These are phyloP conservation scores for Acronicta alni DNA, from an alignment of 2,888 invertebrate genomes.

Conservation along the genomic window DNA sequence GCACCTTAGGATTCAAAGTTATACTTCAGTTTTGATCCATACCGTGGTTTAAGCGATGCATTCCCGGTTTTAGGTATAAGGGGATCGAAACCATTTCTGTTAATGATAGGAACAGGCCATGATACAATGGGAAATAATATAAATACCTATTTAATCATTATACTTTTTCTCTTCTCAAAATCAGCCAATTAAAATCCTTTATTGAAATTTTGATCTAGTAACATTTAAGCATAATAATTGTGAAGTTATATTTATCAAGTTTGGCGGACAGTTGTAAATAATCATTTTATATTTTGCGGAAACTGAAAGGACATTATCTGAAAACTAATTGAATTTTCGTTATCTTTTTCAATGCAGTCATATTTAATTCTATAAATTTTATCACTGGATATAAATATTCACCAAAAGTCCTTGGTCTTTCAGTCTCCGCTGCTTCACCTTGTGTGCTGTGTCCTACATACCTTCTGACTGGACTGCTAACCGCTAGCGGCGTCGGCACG, in stretches of 20 bases:
- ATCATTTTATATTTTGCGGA: conserved; percentile 40
- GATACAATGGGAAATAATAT: conserved; percentile 80
- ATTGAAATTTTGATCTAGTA: conserved; percentile 71
- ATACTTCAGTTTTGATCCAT: conserved; percentile 36
- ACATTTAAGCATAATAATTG: conserved; percentile 63
- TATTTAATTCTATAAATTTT: not conserved
- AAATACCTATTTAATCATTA: conserved; percentile 76
- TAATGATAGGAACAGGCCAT: conserved; percentile 85
- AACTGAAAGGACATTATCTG: conserved; percentile 53
- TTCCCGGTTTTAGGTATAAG: conserved; percentile 69
- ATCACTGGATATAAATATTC: not conserved
- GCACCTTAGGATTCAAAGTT: conserved; percentile 19
- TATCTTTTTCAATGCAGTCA: not conserved
- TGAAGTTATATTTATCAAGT: conserved; percentile 20
- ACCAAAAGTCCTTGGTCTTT: conserved; percentile 31
- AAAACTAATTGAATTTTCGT: not conserved
- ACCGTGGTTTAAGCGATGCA: conserved; percentile 80
- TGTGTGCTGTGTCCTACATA: conserved; percentile 71
- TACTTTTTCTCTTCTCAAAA: conserved; percentile 67
- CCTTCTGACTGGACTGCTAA: conserved; percentile 96
- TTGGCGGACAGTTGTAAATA: conserved; percentile 21
- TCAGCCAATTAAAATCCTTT: conserved; percentile 72
- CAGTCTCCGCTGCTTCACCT: conserved; percentile 51
- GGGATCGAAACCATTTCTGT: conserved; percentile 67
- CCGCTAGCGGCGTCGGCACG: conserved; percentile 95